phyloP scores from a whole-genome alignment of 1,140 invertebrate species.

The Brachionus calyciflorus region DNA sequence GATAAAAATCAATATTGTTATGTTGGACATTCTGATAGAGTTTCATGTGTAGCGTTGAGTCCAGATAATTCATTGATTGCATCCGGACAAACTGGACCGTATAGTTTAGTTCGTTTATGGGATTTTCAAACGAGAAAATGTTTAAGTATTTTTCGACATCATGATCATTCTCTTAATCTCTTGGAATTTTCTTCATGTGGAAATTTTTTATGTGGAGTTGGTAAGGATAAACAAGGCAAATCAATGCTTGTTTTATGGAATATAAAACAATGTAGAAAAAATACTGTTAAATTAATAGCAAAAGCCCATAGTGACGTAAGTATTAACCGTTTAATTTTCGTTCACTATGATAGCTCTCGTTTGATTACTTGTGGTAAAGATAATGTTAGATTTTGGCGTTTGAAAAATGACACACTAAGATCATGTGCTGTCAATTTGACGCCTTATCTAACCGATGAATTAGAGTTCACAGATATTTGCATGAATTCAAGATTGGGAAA shows the following conservation, averaged over 20 bases:
- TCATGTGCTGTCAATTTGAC: conserved; percentile 58
- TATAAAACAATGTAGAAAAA: conserved; percentile 52
- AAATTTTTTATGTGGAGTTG: conserved; percentile 21
- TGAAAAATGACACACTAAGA: conserved; percentile 56
- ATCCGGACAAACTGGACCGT: conserved; percentile 57
- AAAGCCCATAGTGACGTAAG: conserved; percentile 60
- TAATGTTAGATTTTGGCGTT: conserved; percentile 58
- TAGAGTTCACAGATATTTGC: conserved; percentile 59
- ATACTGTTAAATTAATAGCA: conserved; percentile 53
- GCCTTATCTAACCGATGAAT: conserved; percentile 52
- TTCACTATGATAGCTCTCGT: conserved; percentile 58
- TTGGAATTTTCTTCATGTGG: conserved; percentile 35
- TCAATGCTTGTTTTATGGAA: conserved; percentile 58
- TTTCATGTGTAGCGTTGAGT: conserved; percentile 53
- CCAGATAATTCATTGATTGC: conserved; percentile 54
- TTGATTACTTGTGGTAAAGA: conserved; percentile 60
- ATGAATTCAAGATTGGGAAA: conserved; percentile 55
- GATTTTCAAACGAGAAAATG: conserved; percentile 56
- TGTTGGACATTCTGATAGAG: conserved; percentile 60
- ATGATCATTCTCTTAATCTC: conserved; percentile 54
- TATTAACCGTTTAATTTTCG: conserved; percentile 54
- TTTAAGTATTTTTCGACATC: conserved; percentile 56
- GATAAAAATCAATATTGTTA: conserved; percentile 59
- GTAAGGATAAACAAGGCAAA: conserved; percentile 43
- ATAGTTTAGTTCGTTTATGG: conserved; percentile 59